phyloP scores from a whole-genome alignment of 1,140 invertebrate species.

The Drosophila punjabiensis region DNA sequence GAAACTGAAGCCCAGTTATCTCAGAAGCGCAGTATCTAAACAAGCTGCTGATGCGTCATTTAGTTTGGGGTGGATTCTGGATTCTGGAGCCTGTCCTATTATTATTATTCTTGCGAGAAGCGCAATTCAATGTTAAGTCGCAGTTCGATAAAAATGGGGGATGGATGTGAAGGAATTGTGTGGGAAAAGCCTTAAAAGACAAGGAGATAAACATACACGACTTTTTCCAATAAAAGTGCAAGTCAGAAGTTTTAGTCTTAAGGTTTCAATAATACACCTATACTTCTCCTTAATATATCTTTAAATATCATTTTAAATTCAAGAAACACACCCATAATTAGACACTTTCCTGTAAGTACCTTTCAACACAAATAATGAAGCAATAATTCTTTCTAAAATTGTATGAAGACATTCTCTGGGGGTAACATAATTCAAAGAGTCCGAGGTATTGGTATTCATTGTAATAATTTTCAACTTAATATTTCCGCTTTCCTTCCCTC shows the following conservation, averaged over 20 bases:
- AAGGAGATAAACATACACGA: neutral
- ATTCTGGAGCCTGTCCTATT: slow-evolving; percentile 19
- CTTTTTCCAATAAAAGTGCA: slow-evolving; percentile 1
- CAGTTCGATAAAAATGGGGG: slow-evolving; percentile 28
- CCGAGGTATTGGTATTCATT: slow-evolving; percentile 14
- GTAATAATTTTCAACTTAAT: slow-evolving; percentile 20
- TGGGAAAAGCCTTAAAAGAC: slow-evolving; percentile 2
- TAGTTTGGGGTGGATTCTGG: slow-evolving; percentile 48
- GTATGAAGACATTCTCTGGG: slow-evolving; percentile 11
- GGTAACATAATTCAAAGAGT: neutral
- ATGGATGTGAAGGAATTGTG: slow-evolving; percentile 8
- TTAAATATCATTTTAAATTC: neutral
- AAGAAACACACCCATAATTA: neutral
- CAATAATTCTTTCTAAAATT: slow-evolving; percentile 12
- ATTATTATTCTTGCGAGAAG: slow-evolving; percentile 13
- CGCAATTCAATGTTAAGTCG: slow-evolving; percentile 44
- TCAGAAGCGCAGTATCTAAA: slow-evolving; percentile 21
- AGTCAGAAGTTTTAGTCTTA: neutral
- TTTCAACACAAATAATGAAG: slow-evolving; percentile 1
- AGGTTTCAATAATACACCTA: neutral
- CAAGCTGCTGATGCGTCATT: slow-evolving; percentile 39
- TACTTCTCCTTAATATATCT: neutral
- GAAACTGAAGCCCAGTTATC: slow-evolving; percentile 14
- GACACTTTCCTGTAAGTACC: neutral
- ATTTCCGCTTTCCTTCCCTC: slow-evolving; percentile 23